Evolutionary conservation across 1,140 invertebrate genomes (phyloP), one percentile per base, ranked within the genome.

Genomic region (Lordiphosa mommai): DNA sequence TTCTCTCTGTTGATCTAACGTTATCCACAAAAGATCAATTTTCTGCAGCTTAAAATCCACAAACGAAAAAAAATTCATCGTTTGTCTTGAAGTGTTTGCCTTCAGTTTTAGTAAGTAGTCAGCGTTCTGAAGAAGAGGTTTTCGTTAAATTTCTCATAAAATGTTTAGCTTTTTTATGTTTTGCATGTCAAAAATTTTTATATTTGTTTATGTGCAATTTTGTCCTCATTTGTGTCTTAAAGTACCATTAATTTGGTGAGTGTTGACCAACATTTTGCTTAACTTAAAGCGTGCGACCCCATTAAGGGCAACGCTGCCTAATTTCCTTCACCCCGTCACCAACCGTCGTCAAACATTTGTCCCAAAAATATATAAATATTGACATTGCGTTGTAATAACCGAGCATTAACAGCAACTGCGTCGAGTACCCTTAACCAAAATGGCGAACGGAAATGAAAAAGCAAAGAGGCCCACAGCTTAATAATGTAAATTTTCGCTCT

Each of bases 311-410:
- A 27, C 40, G 13, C 40, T 13, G 40, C 40, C 27, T 43, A 43
- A 27, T 43, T 43, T 27, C 27, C 27, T 29, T 20, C 40, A 43
- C 40, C 40, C 40, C n/a, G 13, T 0, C 16, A 38, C 7, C 2
- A 17, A 37, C 10, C 40, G 10, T 23, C 36, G 36, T n/a, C 40
- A 43, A 43, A 43, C 40, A 43, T 43, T 43, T 43, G 20, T 43
- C 40, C 40, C 40, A 20, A 43, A 43, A 43, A 43, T 41, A 41
- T 20, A 63, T 60, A 84, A 84, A 84, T 84, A 84, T 84, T 84
- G 72, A 72, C 72, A 84, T 85, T 84, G 69, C 77, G 77, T 84
- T 84, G 77, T 84, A 84, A 84, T 84, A 84, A 84, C 69, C 79
- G 67, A 72, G 79, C 79, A 84, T 85, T 84, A 84, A 58, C 69